Evolutionary conservation across 2,888 invertebrate species (phyloP), one percentile per base, ranked within the genome.

Genomic region (Aphrophora alni): DNA sequence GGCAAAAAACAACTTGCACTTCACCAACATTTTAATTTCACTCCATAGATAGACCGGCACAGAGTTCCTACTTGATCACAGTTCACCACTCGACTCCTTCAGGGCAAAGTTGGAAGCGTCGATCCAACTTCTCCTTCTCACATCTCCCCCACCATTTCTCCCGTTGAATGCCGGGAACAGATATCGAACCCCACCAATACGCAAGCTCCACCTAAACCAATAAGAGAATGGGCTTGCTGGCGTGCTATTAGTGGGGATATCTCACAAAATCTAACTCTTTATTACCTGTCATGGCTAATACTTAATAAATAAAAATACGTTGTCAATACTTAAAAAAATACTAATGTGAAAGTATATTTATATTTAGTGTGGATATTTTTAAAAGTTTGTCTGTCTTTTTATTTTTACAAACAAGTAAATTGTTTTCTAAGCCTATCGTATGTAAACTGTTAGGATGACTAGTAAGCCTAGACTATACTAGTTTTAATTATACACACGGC

Each of bases 181-280:
- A 70, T 77, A 77, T 77, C 77, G 77, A 77, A 77, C 70, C 77
- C 38, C 77, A 69, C 77, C 69, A 33, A 69, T 38, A 70, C 77
- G 77, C 77, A 77, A 25, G 77, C 77, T 70, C 68, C 77, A 38
- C 77, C 77, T 77, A 70, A 68, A 70, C 77, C 77, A 77, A 77
- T 77, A 68, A 28, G 33, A 28, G 38, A 0, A 17, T 38, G 59
- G 12, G 24, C 3, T 59, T 59, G 21, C 59, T 59, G 59, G 59
- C 59, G 21, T 59, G 21, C 21, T 59, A 59, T 59, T 59, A 59
- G 59, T 59, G 59, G 59, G 59, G 59, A n/a, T 59, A n/a, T 59
- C 14, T 21, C n/a, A 21, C 59, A 59, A 59, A 3, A 59, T 59
- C n/a, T 5, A 21, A 21, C 1, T 5, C 21, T 14, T 14, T 14